Conservation (phyloP, 53 echinoderm and acorn worm species). For the Pentamera pediparva region DNA sequence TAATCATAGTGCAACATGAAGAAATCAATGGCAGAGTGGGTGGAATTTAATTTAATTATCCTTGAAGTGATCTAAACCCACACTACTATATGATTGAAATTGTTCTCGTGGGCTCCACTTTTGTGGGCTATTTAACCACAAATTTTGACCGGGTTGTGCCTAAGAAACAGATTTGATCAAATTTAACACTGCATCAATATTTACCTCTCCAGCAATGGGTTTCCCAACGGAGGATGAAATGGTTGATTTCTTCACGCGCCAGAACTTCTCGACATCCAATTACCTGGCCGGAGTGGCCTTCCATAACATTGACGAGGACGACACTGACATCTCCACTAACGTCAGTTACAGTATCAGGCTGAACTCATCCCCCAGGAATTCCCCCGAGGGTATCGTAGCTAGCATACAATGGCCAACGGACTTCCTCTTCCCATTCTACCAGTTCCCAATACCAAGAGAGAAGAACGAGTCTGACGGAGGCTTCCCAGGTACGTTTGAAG, state of each 20-base stretch:
- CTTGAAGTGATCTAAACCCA: too few relatives aligned
- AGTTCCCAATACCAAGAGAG: slow-evolving; percentile 67
- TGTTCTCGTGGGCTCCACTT: too few relatives aligned
- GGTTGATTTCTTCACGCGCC: slow-evolving; percentile 29
- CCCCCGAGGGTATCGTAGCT: slow-evolving; percentile 3
- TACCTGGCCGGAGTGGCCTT: slow-evolving; percentile 59
- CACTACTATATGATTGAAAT: too few relatives aligned
- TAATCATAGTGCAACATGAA: too few relatives aligned
- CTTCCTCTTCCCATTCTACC: slow-evolving; percentile 56
- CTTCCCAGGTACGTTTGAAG: too few relatives aligned
- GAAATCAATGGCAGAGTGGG: too few relatives aligned
- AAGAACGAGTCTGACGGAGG: slow-evolving; percentile 52
- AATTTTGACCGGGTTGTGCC: too few relatives aligned
- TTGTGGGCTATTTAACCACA: too few relatives aligned
- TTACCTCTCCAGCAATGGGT: slow-evolving; percentile 66
- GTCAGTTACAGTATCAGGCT: slow-evolving; percentile 67
- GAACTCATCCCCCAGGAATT: slow-evolving; percentile 47
- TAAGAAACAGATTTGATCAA: too few relatives aligned
- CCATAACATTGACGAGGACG: slow-evolving; percentile 39
- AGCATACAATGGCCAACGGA: slow-evolving; percentile 56
- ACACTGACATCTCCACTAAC: slow-evolving; percentile 34
- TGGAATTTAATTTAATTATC: too few relatives aligned
- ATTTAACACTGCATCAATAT: too few relatives aligned
- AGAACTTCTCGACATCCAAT: slow-evolving; percentile 28
- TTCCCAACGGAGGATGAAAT: slow-evolving; percentile 54